These are phyloP conservation scores for Ispidina lecontei DNA, from an alignment of 2,797 vertebrate species.

Conservation along the genomic window DNA sequence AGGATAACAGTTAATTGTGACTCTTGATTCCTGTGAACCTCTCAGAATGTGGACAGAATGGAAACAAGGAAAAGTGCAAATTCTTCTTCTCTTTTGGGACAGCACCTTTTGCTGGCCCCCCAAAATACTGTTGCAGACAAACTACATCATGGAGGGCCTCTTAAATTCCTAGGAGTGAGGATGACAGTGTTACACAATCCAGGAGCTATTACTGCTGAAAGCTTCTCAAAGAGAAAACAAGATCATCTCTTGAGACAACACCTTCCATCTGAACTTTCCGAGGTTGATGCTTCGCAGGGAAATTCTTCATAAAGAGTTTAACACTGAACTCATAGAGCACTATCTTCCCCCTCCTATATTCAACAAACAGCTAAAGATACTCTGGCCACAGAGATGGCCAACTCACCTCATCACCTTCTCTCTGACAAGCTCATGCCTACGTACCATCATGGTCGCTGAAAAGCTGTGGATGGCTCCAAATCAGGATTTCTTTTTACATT, in stretches of 20 bases:
- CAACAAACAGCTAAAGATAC: neutral
- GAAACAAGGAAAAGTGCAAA: neutral
- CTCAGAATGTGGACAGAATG: neutral
- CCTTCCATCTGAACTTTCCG: neutral
- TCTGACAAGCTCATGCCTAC: neutral
- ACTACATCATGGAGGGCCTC: neutral
- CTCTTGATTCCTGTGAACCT: neutral
- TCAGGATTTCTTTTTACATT: conserved; percentile 61
- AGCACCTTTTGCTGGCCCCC: neutral
- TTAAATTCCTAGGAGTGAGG: neutral
- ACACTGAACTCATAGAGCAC: neutral
- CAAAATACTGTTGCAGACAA: neutral
- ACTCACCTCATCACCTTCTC: neutral
- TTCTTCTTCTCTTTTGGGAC: neutral
- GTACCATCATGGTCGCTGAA: conserved; percentile 14
- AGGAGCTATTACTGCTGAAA: neutral
- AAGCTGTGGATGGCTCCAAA: conserved; percentile 33
- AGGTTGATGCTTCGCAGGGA: neutral
- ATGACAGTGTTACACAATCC: neutral
- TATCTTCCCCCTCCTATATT: neutral
- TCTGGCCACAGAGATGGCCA: neutral
- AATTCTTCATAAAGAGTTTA: conserved; percentile 3
- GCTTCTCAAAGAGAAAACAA: conserved; percentile 1
- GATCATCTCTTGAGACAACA: neutral
- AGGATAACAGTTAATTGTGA: neutral